Evolutionary conservation across 2,113 vertebrate genomes (phyloP), one percentile per base, ranked within the genome.

Genomic region (Cyprinus carpio): DNA sequence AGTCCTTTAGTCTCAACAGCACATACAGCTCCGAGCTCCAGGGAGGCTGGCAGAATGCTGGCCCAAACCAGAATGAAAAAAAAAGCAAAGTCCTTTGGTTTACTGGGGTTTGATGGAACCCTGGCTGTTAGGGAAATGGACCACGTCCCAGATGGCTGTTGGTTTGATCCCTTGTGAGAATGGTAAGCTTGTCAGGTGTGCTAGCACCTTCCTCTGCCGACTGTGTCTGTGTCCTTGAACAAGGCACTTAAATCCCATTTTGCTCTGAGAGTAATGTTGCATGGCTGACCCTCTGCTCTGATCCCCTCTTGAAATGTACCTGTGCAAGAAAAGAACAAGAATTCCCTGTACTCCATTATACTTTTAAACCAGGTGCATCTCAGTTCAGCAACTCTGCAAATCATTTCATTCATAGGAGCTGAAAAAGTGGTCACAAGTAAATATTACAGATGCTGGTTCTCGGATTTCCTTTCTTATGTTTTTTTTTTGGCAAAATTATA

Each of bases 51-150:
- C 9, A 46, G 15, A 65, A 16, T 27, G 37, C 60, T n/a, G 64
- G 80, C 6, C 18, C 27, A 51, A 69, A 69, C 29, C 46, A 69
- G 18, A 69, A 54, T 69, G 49, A 4, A 65, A 65, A 65, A 64
- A 62, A 29, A 23, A 31, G 5, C 49, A 77, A 56, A 77, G 75
- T 27, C 25, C 64, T 82, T 69, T 82, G 27, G 64, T 69, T 82
- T 51, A 54, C n/a, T 46, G 13, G 34, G 58, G 56, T 62, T 60
- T 80, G 76, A 64, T 64, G n/a, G 34, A 80, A 80, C 58, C 58
- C 64, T 51, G 43, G 43, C 80, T 82, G 80, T 82, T 82, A 82
- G 80, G 80, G 80, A 82, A 82, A 82, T 82, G 27, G 80, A 82
- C 27, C 80, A 82, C 64, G 15, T 82, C 80, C 80, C 80, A 82